A percentile compares a stretch with the other conserved stretches of the same genome.
phyloP scores from a whole-genome alignment of 2,113 vertebrate genomes.

The Actinemys pallida region DNA sequence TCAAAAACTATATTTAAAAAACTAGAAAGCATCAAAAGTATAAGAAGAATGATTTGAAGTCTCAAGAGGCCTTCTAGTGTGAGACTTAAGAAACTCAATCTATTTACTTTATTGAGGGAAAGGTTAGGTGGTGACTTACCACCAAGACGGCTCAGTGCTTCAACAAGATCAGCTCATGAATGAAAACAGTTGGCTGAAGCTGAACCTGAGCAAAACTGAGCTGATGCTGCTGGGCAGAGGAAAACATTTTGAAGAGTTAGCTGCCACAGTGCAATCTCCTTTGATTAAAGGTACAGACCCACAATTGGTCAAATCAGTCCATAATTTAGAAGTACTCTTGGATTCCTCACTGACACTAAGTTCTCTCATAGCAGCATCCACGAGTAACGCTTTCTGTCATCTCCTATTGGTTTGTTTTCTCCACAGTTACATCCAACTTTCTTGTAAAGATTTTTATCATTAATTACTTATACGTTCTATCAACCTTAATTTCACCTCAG shows the following conservation, averaged over 20 bases:
- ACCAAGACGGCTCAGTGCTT: background rate
- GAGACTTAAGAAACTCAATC: background rate
- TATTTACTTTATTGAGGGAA: conserved; percentile 25
- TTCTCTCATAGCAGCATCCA: background rate
- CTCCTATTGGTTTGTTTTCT: background rate
- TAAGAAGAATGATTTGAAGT: background rate
- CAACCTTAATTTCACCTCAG: background rate
- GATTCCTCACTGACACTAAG: background rate
- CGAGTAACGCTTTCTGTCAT: no score
- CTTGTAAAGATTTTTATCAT: background rate
- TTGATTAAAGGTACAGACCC: background rate
- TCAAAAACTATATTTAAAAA: background rate
- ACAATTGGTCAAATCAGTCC: background rate
- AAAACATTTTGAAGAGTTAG: background rate
- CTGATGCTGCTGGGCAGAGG: background rate
- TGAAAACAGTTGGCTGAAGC: conserved; percentile 18
- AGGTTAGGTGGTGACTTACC: conserved; percentile 3
- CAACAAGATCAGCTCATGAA: conserved; percentile 24
- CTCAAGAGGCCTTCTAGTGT: background rate
- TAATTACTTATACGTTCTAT: background rate
- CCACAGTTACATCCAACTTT: background rate
- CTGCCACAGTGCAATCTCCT: background rate
- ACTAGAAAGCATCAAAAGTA: background rate
- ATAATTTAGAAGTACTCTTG: background rate
- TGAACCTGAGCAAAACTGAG: background rate